phyloP scores from a whole-genome alignment of 2,888 invertebrate species.

The Campaea margaritaria region DNA sequence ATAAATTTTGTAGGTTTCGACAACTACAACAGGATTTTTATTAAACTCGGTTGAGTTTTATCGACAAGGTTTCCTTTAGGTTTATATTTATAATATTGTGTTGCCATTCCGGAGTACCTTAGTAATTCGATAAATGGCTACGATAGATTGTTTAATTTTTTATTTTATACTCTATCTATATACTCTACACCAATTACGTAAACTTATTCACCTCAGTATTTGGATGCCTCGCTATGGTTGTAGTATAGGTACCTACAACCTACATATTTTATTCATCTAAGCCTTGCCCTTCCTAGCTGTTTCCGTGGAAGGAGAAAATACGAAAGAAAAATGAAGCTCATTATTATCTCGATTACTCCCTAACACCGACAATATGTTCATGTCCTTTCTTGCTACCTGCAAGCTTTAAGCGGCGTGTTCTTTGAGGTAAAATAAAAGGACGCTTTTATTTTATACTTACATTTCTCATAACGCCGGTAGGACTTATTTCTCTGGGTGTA shows the following conservation, averaged over 20 bases:
- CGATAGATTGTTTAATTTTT: too few relatives aligned
- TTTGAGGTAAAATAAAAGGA: constrained; percentile 37
- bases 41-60: too few relatives aligned
- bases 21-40: too few relatives aligned
- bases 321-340: constrained; percentile 44
- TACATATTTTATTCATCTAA: constrained; percentile 34
- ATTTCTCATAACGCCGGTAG: constrained; percentile 13
- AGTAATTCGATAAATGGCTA: too few relatives aligned
- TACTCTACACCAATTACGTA: neutral
- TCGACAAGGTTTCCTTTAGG: too few relatives aligned
- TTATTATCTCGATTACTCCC: constrained; percentile 46
- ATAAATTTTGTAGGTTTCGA: too few relatives aligned
- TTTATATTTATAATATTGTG: too few relatives aligned
- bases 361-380: constrained; percentile 45
- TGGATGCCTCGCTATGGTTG: neutral
- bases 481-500: constrained; percentile 8
- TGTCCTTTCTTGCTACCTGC: constrained; percentile 44
- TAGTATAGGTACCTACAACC: too few relatives aligned
- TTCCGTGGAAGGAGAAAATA: constrained; percentile 40
- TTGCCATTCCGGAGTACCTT: too few relatives aligned
- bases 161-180: too few relatives aligned
- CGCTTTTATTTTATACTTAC: constrained; percentile 28
- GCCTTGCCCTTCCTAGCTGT: constrained; percentile 34
- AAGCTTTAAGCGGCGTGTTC: constrained; percentile 35
- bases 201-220: neutral